A percentile compares a stretch with the other conserved stretches of the same genome.
Conservation (phyloP, 92 coral and sea anemone genomes). For the Palythoa heliodiscus region DNA sequence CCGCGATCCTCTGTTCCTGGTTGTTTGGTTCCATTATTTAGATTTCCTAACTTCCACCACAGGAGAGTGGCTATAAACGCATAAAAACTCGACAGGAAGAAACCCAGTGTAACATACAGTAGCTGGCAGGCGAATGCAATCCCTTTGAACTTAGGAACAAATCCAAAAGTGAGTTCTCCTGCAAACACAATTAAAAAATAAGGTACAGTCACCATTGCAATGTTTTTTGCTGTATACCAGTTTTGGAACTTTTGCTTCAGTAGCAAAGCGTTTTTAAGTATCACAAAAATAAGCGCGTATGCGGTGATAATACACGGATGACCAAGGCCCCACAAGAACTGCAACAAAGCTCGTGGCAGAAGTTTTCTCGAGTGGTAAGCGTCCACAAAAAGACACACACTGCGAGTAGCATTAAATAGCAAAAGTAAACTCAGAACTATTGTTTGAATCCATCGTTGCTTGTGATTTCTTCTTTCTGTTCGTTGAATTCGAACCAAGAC, state of each 20-base stretch:
- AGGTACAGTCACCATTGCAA: constrained; percentile 67
- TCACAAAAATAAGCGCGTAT: constrained; percentile 70
- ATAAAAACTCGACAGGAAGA: constrained; percentile 60
- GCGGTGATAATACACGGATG: constrained; percentile 81
- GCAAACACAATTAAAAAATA: constrained; percentile 69
- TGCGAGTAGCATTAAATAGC: constrained; percentile 54
- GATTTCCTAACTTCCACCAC: constrained; percentile 60
- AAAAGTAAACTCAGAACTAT: constrained; percentile 59
- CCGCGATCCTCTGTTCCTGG: constrained; percentile 38
- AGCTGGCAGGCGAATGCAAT: constrained; percentile 71
- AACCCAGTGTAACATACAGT: constrained; percentile 56
- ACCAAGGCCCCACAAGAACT: constrained; percentile 75
- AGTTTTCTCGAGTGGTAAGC: constrained; percentile 64
- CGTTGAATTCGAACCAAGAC: constrained; percentile 40
- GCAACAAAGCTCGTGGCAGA: constrained; percentile 52
- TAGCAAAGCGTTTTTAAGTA: constrained; percentile 72
- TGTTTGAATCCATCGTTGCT: constrained; percentile 62
- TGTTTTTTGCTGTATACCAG: constrained; percentile 80
- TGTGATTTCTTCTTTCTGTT: constrained; percentile 1
- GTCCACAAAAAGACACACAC: constrained; percentile 61
- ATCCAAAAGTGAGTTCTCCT: constrained; percentile 67
- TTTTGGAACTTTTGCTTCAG: constrained; percentile 69
- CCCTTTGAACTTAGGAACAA: constrained; percentile 55
- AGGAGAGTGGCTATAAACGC: constrained; percentile 56
- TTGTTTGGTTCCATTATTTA: neutral